A percentile compares a stretch with the other conserved stretches of the same genome.
phyloP scores from a whole-genome alignment of 35 echinoderm and acorn worm genomes.

The Lytechinus pictus region DNA sequence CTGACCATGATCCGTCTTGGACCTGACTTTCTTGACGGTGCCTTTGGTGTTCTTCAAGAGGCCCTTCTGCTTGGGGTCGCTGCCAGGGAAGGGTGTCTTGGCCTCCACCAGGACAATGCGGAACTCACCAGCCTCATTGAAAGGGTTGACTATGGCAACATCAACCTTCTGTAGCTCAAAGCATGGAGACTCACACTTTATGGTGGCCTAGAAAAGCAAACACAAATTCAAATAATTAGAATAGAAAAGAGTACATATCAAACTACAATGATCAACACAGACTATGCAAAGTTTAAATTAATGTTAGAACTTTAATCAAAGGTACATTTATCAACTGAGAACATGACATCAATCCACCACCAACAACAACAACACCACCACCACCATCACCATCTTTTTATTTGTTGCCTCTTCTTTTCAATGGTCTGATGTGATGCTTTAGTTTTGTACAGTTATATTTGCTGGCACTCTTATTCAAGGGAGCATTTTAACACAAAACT shows the following conservation, averaged over 20 bases:
- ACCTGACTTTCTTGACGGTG: slow-evolving; percentile 79
- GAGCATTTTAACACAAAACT: no score
- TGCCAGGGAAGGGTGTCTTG: slow-evolving; percentile 65
- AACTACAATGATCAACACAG: neutral
- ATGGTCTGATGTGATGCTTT: no score
- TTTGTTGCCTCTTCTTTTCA: no score
- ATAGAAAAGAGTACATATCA: neutral
- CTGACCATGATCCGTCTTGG: slow-evolving; percentile 92
- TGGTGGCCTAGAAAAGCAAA: slow-evolving; percentile 61
- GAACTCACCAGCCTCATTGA: slow-evolving; percentile 85
- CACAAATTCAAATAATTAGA: neutral
- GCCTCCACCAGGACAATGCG: slow-evolving; percentile 83
- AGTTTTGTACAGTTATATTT: no score
- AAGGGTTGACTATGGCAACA: slow-evolving; percentile 81
- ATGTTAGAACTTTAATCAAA: no score
- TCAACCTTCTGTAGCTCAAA: slow-evolving; percentile 83
- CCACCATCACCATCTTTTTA: no score
- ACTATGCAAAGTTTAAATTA: no score
- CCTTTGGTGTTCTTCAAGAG: slow-evolving; percentile 64
- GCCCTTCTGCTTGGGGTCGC: slow-evolving; percentile 52
- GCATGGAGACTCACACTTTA: slow-evolving; percentile 89
- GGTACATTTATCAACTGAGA: no score
- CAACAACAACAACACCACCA: no score
- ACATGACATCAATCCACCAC: no score
- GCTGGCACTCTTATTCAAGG: no score